Conservation (phyloP, 2,888 invertebrate genomes). For the Nematopogon swammerdamellus region DNA sequence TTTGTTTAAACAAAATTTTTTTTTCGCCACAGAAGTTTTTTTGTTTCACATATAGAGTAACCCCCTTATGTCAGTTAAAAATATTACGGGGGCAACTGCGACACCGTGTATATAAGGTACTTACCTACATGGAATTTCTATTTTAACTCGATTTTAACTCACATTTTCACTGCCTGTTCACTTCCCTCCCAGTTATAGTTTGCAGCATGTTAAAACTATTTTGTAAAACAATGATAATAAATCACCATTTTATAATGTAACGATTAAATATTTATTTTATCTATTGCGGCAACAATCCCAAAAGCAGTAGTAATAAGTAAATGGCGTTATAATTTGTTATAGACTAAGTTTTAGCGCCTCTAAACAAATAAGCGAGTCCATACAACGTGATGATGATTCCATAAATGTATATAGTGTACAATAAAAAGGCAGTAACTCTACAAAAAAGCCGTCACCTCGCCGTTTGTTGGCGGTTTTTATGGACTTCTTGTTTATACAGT, state of each 20-base stretch:
- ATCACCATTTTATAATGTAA: neutral
- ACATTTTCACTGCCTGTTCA: too few species aligned
- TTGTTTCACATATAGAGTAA: too few species aligned
- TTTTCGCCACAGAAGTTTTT: too few species aligned
- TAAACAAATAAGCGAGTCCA: slow-evolving; percentile 44
- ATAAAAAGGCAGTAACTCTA: slow-evolving; percentile 41
- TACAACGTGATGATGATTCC: slow-evolving; percentile 53
- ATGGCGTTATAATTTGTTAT: neutral
- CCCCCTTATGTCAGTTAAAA: too few species aligned
- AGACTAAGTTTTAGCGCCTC: neutral
- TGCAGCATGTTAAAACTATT: too few species aligned
- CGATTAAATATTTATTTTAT: neutral
- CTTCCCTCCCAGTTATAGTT: too few species aligned
- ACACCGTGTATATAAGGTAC: too few species aligned
- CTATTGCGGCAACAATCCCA: neutral
- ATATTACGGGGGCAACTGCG: too few species aligned
- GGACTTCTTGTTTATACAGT: slow-evolving; percentile 20
- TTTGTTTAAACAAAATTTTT: too few species aligned
- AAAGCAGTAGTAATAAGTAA: neutral
- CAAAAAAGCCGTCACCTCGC: slow-evolving; percentile 44
- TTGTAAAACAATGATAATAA: too few species aligned
- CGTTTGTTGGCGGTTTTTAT: slow-evolving; percentile 27
- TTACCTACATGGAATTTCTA: too few species aligned
- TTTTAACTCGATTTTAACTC: too few species aligned
- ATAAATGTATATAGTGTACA: slow-evolving; percentile 53